Conservation (phyloP, 1,140 invertebrate genomes). For the Drosophila pallidifrons region DNA sequence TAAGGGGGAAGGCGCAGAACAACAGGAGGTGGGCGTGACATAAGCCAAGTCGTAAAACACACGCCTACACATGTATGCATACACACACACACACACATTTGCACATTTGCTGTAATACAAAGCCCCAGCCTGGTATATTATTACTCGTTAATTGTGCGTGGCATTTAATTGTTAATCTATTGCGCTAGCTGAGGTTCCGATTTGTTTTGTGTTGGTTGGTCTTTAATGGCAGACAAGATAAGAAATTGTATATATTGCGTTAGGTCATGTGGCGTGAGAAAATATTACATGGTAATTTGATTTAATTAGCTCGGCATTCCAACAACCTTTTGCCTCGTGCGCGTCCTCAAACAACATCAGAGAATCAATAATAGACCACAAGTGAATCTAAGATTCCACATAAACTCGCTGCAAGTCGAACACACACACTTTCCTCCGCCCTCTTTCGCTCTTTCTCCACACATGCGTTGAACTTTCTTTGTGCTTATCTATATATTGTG, state of each 20-base stretch:
- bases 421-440: not conserved
- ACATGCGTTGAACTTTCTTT: not conserved
- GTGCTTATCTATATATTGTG: not conserved
- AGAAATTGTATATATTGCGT: constrained; percentile 32
- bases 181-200: constrained; percentile 21
- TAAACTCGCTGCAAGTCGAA: not conserved
- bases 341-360: constrained; percentile 37
- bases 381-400: not conserved
- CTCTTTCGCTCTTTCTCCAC: not conserved
- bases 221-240: constrained; percentile 46
- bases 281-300: constrained; percentile 34
- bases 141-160: constrained; percentile 77
- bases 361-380: constrained; percentile 57
- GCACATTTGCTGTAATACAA: constrained; percentile 10
- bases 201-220: constrained; percentile 3
- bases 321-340: not conserved
- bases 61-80: constrained; percentile 25
- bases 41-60: constrained; percentile 59
- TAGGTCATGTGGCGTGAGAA: constrained; percentile 43
- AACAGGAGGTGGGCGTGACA: constrained; percentile 44
- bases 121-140: constrained; percentile 52
- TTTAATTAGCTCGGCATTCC: constrained; percentile 66
- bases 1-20: constrained; percentile 6
- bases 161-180: constrained; percentile 81
- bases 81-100: constrained; percentile 8